phyloP scores from a whole-genome alignment of 1,140 invertebrate genomes.

The Schlechtendalia chinensis region DNA sequence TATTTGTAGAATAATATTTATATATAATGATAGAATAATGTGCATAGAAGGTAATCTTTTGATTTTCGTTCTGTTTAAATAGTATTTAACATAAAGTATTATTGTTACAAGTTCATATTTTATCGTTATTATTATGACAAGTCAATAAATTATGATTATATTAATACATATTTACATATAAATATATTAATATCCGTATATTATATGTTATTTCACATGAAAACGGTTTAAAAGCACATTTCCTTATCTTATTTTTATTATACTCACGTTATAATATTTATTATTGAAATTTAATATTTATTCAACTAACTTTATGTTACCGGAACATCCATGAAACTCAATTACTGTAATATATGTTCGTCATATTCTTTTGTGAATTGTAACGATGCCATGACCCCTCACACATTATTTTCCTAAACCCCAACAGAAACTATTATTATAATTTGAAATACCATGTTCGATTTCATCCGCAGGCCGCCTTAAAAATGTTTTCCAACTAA shows the following conservation, averaged over 20 bases:
- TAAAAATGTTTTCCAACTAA: neutral
- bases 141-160: neutral
- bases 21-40: no score
- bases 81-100: neutral
- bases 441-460: neutral
- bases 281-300: constrained; percentile 8
- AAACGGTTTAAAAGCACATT: neutral
- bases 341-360: neutral
- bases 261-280: neutral
- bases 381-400: neutral
- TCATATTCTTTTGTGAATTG: constrained; percentile 1
- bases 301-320: neutral
- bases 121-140: constrained; percentile 8
- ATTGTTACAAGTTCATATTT: neutral
- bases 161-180: neutral
- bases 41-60: no score
- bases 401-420: neutral
- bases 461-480: neutral
- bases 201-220: neutral
- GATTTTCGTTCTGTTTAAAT: neutral
- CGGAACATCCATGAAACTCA: neutral
- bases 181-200: neutral
- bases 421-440: neutral
- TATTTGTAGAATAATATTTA: no score
- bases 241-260: neutral